These are phyloP conservation scores for Brachyrhaphis roseni DNA, from an alignment of 2,797 vertebrate species.

Conservation along the genomic window DNA sequence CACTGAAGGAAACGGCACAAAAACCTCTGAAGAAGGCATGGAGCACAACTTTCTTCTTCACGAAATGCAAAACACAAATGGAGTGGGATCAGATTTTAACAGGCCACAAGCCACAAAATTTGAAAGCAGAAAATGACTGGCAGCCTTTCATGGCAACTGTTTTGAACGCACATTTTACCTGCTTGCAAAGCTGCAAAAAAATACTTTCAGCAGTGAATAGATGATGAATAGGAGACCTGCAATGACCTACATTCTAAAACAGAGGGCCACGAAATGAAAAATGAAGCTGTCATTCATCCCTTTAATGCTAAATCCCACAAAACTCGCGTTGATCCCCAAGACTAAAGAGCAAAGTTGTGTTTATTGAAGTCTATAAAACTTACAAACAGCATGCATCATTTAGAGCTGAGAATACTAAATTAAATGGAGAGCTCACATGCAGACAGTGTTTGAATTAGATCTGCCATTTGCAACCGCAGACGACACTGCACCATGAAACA, in stretches of 20 bases:
- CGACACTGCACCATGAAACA: slow-evolving; percentile 42
- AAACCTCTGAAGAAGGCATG: too few species aligned
- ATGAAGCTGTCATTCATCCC: slow-evolving; percentile 21
- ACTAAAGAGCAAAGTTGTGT: slow-evolving; percentile 39
- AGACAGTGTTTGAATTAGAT: slow-evolving; percentile 33
- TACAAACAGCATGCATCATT: slow-evolving; percentile 23
- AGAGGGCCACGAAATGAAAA: background rate
- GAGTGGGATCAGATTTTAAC: too few species aligned
- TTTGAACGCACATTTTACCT: background rate
- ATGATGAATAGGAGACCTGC: background rate
- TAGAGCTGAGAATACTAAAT: slow-evolving; percentile 14
- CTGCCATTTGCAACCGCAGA: slow-evolving; percentile 51
- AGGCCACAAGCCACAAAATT: background rate
- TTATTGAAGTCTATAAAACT: slow-evolving; percentile 39
- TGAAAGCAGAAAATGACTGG: background rate
- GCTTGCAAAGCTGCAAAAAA: slow-evolving; percentile 1
- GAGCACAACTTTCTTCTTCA: too few species aligned
- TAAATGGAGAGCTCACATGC: slow-evolving; percentile 19
- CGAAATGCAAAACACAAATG: background rate
- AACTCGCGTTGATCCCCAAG: slow-evolving; percentile 21
- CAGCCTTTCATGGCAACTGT: background rate
- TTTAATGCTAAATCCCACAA: background rate
- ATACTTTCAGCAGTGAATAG: background rate
- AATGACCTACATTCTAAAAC: background rate
- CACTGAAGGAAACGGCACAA: too few species aligned